Evolutionary conservation across 2,888 invertebrate genomes (phyloP).

Genomic region (Yponomeuta sedellus): DNA sequence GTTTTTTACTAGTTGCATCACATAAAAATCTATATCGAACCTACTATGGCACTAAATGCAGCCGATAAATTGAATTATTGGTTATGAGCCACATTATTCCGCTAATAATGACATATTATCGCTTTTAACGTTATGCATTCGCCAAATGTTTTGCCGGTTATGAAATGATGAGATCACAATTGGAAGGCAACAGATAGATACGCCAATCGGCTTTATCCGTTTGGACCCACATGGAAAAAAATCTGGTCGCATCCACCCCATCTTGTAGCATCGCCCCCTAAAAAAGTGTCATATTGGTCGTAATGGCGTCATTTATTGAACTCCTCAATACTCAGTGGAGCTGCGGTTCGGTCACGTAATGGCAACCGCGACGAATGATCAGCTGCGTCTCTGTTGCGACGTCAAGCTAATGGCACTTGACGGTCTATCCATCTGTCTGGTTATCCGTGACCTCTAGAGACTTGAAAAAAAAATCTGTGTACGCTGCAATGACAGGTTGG

Average conservation of each 20-base stretch:
- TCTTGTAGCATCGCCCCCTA: slow-evolving; percentile 32
- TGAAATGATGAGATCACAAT: neutral
- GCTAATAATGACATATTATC: slow-evolving; percentile 43
- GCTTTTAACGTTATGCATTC: slow-evolving; percentile 35
- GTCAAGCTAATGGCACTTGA: slow-evolving; percentile 7
- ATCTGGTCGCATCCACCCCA: slow-evolving; percentile 28
- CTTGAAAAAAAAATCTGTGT: neutral
- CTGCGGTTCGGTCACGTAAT: slow-evolving; percentile 32
- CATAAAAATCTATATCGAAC: no score
- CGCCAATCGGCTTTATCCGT: neutral
- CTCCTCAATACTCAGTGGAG: slow-evolving; percentile 45
- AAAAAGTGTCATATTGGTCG: slow-evolving; percentile 47
- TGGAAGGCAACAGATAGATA: slow-evolving; percentile 26
- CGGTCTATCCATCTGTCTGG: slow-evolving; percentile 13
- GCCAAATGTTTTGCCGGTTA: slow-evolving; percentile 34
- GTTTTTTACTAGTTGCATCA: neutral
- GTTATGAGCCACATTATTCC: slow-evolving; percentile 32
- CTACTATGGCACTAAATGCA: neutral
- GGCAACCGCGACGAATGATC: slow-evolving; percentile 12
- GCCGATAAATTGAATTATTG: neutral
- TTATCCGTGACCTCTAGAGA: neutral
- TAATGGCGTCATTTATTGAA: slow-evolving; percentile 70
- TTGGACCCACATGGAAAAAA: slow-evolving; percentile 16
- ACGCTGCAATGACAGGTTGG: neutral
- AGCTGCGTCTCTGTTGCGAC: slow-evolving; percentile 25